Evolutionary conservation across 2,888 invertebrate species (phyloP).

Genomic region (Notodonta ziczac): DNA sequence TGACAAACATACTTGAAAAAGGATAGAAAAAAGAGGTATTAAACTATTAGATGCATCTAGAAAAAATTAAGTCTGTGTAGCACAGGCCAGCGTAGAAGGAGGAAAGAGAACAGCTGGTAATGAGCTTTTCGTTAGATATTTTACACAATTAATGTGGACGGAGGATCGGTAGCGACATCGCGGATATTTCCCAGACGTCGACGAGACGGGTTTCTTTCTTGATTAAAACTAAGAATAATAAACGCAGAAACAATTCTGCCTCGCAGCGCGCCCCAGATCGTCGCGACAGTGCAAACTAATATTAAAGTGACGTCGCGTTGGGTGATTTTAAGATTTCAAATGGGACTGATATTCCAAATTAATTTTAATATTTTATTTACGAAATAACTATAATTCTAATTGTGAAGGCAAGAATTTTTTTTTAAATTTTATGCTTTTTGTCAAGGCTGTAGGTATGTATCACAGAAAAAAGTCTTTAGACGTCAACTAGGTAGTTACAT

Average conservation of each 20-base stretch:
- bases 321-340: constrained; percentile 43
- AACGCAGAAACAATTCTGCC: constrained; percentile 76
- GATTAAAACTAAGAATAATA: constrained; percentile 82
- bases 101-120: constrained; percentile 44
- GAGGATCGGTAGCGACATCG: constrained; percentile 55
- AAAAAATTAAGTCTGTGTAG: neutral
- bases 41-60: too few species aligned
- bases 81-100: constrained; percentile 7
- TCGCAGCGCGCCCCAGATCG: constrained; percentile 50
- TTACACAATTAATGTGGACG: constrained; percentile 65
- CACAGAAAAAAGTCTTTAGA: too few species aligned
- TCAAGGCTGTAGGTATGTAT: too few species aligned
- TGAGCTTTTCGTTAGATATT: constrained; percentile 59
- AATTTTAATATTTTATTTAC: too few species aligned
- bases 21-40: neutral
- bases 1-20: neutral
- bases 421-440: too few species aligned
- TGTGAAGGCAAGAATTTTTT: too few species aligned
- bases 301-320: constrained; percentile 57
- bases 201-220: constrained; percentile 64
- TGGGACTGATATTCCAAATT: constrained; percentile 9
- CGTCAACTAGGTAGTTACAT: too few species aligned
- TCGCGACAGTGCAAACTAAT: constrained; percentile 64
- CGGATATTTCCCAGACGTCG: constrained; percentile 66
- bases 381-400: too few species aligned